Percentiles rank a stretch among this genome's conserved stretches.
These are phyloP conservation scores for Ischnura elegans DNA, from an alignment of 2,888 invertebrate species.

Conservation along the genomic window DNA sequence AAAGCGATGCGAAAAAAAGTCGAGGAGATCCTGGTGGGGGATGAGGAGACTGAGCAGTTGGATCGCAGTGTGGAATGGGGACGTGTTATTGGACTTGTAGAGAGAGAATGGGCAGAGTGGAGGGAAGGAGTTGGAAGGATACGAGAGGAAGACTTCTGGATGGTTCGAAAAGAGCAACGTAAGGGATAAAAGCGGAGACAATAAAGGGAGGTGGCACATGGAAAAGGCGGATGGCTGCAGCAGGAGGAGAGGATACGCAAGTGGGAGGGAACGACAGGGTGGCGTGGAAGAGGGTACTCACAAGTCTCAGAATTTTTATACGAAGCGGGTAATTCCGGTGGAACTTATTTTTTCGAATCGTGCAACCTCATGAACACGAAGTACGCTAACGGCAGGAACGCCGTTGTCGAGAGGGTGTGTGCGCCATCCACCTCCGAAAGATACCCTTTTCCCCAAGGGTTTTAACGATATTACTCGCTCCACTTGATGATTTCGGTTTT, in stretches of 20 bases:
- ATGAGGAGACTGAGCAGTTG: not conserved
- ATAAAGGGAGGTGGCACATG: not conserved
- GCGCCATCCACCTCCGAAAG: not conserved
- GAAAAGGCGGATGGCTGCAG: not conserved
- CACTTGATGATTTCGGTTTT: not conserved
- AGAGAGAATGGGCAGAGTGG: not conserved
- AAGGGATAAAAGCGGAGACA: not conserved
- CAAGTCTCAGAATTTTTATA: not conserved
- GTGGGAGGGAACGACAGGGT: not conserved
- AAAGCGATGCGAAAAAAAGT: not conserved
- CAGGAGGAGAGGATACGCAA: not conserved
- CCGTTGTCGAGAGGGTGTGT: not conserved
- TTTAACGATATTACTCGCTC: not conserved
- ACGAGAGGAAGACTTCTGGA: not conserved
- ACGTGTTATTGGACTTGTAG: not conserved
- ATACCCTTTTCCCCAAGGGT: not conserved
- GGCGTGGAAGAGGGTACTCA: not conserved
- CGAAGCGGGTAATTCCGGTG: not conserved
- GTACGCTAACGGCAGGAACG: not conserved
- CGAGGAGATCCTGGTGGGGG: not conserved
- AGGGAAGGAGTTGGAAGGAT: not conserved
- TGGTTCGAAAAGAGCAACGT: not conserved
- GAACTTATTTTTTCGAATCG: not conserved
- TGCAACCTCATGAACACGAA: constrained; percentile 2
- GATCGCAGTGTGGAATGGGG: not conserved